A percentile compares a stretch with the other conserved stretches of the same genome.
Evolutionary conservation across 2,888 invertebrate genomes (phyloP).

Genomic region (Eilema caniola): DNA sequence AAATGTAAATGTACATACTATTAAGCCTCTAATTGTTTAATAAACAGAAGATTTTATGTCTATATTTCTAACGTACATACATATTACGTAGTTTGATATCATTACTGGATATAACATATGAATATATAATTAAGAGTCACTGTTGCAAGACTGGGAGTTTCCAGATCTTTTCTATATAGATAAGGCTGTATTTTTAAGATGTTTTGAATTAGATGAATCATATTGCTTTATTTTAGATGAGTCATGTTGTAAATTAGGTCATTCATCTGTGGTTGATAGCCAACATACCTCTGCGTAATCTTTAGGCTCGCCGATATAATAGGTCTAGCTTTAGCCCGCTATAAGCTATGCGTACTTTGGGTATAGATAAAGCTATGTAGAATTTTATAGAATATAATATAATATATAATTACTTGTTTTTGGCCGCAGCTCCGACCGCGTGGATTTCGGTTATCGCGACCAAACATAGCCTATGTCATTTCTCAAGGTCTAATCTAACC

Average conservation of each 20-base stretch:
- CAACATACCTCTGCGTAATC: background rate
- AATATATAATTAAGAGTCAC: conserved; percentile 50
- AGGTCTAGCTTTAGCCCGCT: background rate
- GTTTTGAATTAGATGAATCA: conserved; percentile 8
- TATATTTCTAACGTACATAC: conserved; percentile 28
- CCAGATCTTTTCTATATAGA: conserved; percentile 28
- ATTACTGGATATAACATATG: conserved; percentile 21
- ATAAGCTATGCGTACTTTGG: too few species aligned
- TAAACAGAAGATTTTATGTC: conserved; percentile 40
- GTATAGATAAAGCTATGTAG: too few species aligned
- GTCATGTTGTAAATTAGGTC: conserved; percentile 1
- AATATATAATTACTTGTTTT: too few species aligned
- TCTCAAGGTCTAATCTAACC: too few species aligned
- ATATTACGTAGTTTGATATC: conserved; percentile 18
- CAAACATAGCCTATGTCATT: too few species aligned
- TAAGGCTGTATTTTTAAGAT: background rate
- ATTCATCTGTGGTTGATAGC: background rate
- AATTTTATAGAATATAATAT: too few species aligned
- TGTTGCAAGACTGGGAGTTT: conserved; percentile 63
- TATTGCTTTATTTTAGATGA: conserved; percentile 9
- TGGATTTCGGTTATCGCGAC: too few species aligned
- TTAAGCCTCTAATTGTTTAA: conserved; percentile 36
- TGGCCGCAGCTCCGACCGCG: too few species aligned
- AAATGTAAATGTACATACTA: conserved; percentile 4
- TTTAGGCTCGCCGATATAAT: background rate